Evolutionary conservation across 2,888 invertebrate species (phyloP), one percentile per base, ranked within the genome.

Genomic region (Onchidella celtica): DNA sequence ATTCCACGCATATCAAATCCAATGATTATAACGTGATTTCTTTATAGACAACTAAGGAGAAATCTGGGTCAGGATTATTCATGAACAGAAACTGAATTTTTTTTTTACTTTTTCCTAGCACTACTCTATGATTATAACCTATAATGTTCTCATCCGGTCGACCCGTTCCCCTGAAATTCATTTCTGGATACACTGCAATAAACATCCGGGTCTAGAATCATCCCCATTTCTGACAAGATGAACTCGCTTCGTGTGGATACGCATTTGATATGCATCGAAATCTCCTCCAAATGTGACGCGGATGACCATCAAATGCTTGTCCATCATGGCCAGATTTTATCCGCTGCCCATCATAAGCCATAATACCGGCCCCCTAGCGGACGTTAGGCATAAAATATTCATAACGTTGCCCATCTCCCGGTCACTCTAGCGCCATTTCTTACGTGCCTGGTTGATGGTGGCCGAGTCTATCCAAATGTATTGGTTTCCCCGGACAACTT

Each of bases 191-290:
- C n/a, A 29, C n/a, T 4, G 55, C 32, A 47, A 55, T 70, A 29
- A 55, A 70, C 70, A 17, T 70, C 55, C 21, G 57, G 29, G 57
- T 69, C 29, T n/a, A 57, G 55, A 72, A 57, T 32, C 55, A 57
- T 57, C 32, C 32, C 34, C 34, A 17, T 3, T 1, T 3, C 3
- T 27, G 24, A 21, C n/a, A n/a, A 57, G 72, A 72, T 72, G 72
- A 34, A 57, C 72, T 72, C 57, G 0, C 57, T 29, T 32, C 55
- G 2, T 69, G 55, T 57, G 57, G 34, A 9, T 57, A 55, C 72
- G n/a, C 72, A 72, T 72, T 72, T 72, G 72, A 72, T 57, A 72
- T 72, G 72, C 72, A 72, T 72, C 72, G 55, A 57, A 72, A 57
- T 57, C 29, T n/a, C 2, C 47, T 47, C 47, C 47, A 47, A 47